Evolutionary conservation across 2,888 invertebrate genomes (phyloP), one percentile per base, ranked within the genome.

Genomic region (Campopleginae sp.): DNA sequence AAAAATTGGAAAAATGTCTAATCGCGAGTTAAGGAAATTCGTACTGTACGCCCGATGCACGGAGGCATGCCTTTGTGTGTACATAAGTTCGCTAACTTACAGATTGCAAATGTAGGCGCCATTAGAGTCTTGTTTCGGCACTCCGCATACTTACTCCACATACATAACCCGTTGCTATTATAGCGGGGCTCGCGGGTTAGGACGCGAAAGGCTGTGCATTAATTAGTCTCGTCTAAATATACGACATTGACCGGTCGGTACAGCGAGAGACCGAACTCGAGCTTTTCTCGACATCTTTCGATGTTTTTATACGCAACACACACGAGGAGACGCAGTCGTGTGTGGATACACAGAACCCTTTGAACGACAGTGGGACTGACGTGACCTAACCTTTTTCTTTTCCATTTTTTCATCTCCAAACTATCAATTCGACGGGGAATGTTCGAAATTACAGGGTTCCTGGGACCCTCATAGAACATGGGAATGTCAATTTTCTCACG

Each of bases 141-240:
- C 82, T 77, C 48, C 66, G 71, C 72, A 80, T 77, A 66, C 80
- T 72, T 80, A 80, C 75, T 76, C 65, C 66, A 77, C 68, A 83
- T 82, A 76, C 70, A 63, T 65, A 76, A 70, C 70, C 65, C 51
- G 82, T 71, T 44, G 70, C 76, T 77, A 71, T 71, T 42, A 65
- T 58, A 54, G 33, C 31, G 65, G 54, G 23, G 10, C 81, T 42
- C 63, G 46, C 61, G 65, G 14, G 31, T 70, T 61, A 33, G 58
- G 81, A 77, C 81, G 84, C 77, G 46, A 81, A 81, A 80, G 78
- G 63, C 75, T 70, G 48, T 81, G 84, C 78, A 81, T 85, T 85
- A 85, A 85, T 85, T 85, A 82, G 81, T 82, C 85, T 85, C 85
- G 78, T 81, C 85, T 85, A 85, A 78, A 85, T 85, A 81, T 85